Percentiles rank a stretch among this genome's conserved stretches.
Conservation (phyloP, 2,888 invertebrate species). For the Chironomus tentans region DNA sequence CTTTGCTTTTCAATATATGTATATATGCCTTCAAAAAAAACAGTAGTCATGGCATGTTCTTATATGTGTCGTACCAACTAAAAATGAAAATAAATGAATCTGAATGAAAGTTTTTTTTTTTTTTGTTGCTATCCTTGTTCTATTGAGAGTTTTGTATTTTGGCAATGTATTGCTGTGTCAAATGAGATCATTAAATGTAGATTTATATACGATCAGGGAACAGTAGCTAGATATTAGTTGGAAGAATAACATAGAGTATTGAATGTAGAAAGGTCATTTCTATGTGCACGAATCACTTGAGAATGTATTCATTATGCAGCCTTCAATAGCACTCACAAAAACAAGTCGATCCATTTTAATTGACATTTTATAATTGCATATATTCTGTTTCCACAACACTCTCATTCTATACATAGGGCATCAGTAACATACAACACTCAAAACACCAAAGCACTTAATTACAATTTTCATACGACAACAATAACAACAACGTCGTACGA, state of each 20-base stretch:
- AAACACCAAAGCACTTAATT: constrained; percentile 11
- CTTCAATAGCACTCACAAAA: constrained; percentile 8
- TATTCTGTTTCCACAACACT: neutral
- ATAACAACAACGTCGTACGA: neutral
- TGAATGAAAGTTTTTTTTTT: neutral
- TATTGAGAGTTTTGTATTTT: neutral
- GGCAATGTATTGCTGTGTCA: constrained; percentile 2
- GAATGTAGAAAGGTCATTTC: neutral
- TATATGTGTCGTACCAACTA: too few species aligned
- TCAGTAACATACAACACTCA: neutral
- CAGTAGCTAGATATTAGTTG: neutral
- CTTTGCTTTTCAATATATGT: too few species aligned
- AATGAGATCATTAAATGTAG: constrained; percentile 25
- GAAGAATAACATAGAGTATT: neutral
- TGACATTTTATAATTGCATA: constrained; percentile 25
- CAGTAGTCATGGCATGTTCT: too few species aligned
- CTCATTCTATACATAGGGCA: neutral
- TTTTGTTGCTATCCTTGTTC: neutral
- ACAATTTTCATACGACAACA: neutral
- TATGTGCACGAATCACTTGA: neutral
- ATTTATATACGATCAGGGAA: constrained; percentile 17
- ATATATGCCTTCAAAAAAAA: too few species aligned
- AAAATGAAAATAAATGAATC: constrained; percentile 19
- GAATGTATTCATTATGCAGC: constrained; percentile 1
- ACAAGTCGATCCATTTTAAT: constrained; percentile 23